Evolutionary conservation across 2,113 vertebrate species (phyloP).

Genomic region (Chionomys nivalis): DNA sequence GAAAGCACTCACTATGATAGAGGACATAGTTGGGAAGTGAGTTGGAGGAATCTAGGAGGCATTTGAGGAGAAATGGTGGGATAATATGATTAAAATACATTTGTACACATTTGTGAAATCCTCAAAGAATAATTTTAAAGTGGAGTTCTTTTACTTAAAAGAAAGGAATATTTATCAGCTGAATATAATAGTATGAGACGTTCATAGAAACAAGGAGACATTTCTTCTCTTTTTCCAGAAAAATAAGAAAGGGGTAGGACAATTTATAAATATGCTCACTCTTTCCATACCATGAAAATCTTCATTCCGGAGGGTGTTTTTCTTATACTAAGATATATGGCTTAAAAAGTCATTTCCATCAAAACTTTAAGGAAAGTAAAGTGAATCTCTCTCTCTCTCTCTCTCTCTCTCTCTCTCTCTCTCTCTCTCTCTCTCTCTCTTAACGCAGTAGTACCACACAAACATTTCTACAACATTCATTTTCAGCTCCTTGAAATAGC

Average conservation of each 20-base stretch:
- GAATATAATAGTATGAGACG: background rate
- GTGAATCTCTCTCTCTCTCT: background rate
- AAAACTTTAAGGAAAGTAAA: background rate
- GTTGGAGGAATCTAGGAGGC: too few relatives aligned
- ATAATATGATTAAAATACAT: background rate
- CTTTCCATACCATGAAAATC: background rate
- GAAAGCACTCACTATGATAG: background rate
- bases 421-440: background rate
- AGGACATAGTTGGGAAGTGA: background rate
- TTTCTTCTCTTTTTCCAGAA: background rate
- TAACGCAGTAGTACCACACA: background rate
- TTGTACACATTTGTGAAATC: background rate
- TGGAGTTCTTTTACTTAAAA: background rate
- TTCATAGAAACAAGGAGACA: background rate
- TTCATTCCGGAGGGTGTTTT: background rate
- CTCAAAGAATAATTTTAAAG: background rate
- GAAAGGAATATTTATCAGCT: background rate
- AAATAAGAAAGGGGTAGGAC: too few relatives aligned
- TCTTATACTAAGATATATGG: background rate
- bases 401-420: too few relatives aligned
- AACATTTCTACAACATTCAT: background rate
- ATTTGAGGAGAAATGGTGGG: background rate
- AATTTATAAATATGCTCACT: background rate
- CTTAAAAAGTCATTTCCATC: background rate
- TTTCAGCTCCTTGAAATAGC: background rate